These are phyloP conservation scores for Myotis brandtii DNA, from an alignment of 2,113 vertebrate species.

Conservation along the genomic window DNA sequence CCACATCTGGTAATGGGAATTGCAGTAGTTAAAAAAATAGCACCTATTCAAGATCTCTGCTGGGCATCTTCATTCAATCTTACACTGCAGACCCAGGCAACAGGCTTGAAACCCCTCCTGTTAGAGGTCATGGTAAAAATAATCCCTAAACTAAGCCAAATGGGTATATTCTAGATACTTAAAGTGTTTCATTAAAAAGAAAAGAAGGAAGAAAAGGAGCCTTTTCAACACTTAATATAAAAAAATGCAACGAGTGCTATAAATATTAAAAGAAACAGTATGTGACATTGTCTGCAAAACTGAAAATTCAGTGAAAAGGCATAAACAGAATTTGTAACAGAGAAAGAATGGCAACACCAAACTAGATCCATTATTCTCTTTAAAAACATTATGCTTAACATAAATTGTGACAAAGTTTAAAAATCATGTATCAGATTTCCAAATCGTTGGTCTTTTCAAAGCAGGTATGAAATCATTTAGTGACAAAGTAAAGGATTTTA, in stretches of 20 bases:
- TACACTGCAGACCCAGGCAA: neutral
- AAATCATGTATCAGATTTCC: constrained; percentile 58
- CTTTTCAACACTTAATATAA: neutral
- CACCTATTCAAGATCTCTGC: neutral
- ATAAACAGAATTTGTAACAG: neutral
- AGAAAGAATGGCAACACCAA: constrained; percentile 28
- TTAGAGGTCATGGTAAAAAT: neutral
- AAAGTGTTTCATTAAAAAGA: constrained; percentile 19
- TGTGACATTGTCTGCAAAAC: neutral
- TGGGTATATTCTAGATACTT: neutral
- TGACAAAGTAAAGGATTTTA: constrained; percentile 67
- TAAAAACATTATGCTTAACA: constrained; percentile 58
- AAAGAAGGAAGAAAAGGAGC: neutral
- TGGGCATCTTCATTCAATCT: neutral
- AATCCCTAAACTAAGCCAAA: neutral
- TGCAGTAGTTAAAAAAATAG: neutral
- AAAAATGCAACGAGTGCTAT: neutral
- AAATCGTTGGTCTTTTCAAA: constrained; percentile 68
- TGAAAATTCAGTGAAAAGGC: constrained; percentile 39
- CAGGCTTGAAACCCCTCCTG: neutral
- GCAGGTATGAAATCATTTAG: constrained; percentile 43
- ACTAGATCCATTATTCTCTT: constrained; percentile 16
- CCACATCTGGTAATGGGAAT: neutral
- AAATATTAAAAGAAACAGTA: neutral
- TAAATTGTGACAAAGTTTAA: constrained; percentile 66